These are phyloP conservation scores for Phytoseiulus persimilis DNA, from an alignment of 2,888 invertebrate genomes.

Conservation along the genomic window DNA sequence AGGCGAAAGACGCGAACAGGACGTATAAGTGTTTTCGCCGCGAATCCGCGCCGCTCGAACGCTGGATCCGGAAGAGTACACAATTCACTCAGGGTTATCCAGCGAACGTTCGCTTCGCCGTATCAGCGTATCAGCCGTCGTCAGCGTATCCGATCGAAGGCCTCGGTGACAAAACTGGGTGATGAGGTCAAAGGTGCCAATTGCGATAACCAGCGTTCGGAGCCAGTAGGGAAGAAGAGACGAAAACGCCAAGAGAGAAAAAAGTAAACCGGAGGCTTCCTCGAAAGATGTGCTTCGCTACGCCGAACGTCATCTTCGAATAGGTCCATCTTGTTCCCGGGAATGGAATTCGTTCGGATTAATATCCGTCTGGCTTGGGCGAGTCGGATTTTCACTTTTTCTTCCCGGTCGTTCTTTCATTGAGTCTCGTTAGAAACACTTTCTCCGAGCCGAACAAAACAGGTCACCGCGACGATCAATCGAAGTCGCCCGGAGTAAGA, in stretches of 20 bases:
- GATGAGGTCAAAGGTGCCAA: conserved; percentile 5
- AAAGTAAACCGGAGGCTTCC: not conserved
- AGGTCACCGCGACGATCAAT: not conserved
- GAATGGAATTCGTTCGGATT: not conserved
- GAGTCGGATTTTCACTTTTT: not conserved
- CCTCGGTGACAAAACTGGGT: not conserved
- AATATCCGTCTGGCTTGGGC: not conserved
- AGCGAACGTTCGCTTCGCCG: not conserved
- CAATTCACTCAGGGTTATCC: not conserved
- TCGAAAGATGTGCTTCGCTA: not conserved
- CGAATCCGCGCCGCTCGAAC: not conserved
- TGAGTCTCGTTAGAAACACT: not conserved
- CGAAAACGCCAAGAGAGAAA: not conserved
- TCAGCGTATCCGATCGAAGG: not conserved
- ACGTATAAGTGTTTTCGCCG: not conserved
- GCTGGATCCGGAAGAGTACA: not conserved
- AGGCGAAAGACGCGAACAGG: not conserved
- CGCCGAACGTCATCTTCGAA: not conserved
- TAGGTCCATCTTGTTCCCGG: not conserved
- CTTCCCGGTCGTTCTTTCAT: not conserved
- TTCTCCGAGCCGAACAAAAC: not conserved
- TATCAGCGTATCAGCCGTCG: not conserved
- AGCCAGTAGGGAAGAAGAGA: not conserved
- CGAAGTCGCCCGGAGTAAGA: not conserved
- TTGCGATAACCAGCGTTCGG: not conserved